Base-by-base conservation (phyloP, 2,113 vertebrate species). In the Halcyon malimbica region DNA sequence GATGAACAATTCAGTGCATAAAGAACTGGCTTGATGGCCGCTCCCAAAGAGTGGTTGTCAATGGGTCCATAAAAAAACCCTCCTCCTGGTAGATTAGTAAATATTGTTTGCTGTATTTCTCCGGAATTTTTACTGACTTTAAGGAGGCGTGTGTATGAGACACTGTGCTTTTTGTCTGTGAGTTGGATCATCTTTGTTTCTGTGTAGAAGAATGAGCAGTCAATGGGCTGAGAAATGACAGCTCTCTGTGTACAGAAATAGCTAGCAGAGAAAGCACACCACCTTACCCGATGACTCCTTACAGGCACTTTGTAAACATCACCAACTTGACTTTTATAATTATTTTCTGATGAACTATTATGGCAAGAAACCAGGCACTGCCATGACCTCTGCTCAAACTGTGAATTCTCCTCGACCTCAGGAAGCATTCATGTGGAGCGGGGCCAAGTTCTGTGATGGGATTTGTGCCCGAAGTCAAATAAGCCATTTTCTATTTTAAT, bases 401-500 rank as follows among this genome's bases (percentile, higher is more conserved):
- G 37, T 65, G 69, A 93, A 59, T 89, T 87, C 62, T 71, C 17
- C 57, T 42, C 73, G 35, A 87, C 83, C 56, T 87, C 46, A 77
- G 54, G 68, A 78, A 94, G 76, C 51, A 25, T 11, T 86, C 17
- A 11, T 29, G 23, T 54, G 48, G 77, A 77, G 81, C 60, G 78
- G 83, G 41, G 83, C 82, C 80, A 81, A 89, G 35, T 83, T 77
- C 62, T 56, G 39, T 44, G 76, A 33, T 48, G 56, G 48, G 53
- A 91, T 96, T 93, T 89, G 65, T 94, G 46, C 50, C 80, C 67
- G 16, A 81, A 80, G 63, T 94, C 84, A 93, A 91, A 78, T 48
- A 77, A 96, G 73, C 46, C 69, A 76, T 95, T 92, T 95, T 94
- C 77, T 89, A 59, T 70, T 91, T 89, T 73, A 89, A 57, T 84